A percentile compares a stretch with the other conserved stretches of the same genome.
Conservation (phyloP, 2,888 invertebrate species). For the Germaria angustata region DNA sequence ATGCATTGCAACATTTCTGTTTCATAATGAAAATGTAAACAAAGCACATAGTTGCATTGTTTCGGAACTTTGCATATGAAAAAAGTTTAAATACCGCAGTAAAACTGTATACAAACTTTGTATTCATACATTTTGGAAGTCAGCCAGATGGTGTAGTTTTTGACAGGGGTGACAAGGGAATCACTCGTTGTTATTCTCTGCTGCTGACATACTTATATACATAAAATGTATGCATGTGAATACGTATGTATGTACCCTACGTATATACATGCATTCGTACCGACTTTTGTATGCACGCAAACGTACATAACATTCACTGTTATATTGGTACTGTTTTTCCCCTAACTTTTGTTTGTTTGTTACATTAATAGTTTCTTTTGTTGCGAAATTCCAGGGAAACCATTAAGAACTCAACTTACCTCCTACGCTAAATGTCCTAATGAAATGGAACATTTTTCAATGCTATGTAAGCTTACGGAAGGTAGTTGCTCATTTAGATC, state of each 20-base stretch:
- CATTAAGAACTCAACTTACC: conserved; percentile 22
- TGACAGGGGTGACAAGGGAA: too few species aligned
- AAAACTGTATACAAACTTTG: too few species aligned
- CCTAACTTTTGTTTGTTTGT: not conserved
- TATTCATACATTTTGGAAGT: too few species aligned
- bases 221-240: not conserved
- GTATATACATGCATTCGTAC: not conserved
- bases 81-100: too few species aligned
- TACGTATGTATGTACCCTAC: not conserved
- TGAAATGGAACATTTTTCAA: conserved; percentile 35
- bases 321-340: not conserved
- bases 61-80: too few species aligned
- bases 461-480: conserved; percentile 46
- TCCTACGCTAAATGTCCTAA: conserved; percentile 38
- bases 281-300: not conserved
- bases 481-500: conserved; percentile 53
- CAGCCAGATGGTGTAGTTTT: too few species aligned
- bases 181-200: too few species aligned
- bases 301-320: not conserved
- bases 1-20: too few species aligned
- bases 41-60: too few species aligned
- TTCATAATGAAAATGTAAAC: too few species aligned
- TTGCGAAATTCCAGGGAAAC: not conserved
- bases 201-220: too few species aligned
- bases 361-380: not conserved